A percentile compares a stretch with the other conserved stretches of the same genome.
phyloP scores from a whole-genome alignment of 2,797 vertebrate genomes.

The Liparis tanakae region DNA sequence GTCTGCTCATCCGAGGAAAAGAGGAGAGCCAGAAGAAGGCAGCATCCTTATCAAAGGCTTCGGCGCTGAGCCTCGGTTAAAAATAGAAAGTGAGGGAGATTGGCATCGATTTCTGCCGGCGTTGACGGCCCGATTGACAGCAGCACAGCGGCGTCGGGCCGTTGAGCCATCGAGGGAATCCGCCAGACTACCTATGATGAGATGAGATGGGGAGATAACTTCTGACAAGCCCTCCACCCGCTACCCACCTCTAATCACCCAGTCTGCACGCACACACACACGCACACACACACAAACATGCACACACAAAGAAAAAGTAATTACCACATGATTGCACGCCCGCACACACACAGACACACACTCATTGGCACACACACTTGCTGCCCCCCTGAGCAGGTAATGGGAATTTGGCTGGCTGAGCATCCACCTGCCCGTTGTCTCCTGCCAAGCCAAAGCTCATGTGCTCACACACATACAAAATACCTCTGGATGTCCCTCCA shows the following conservation, averaged over 20 bases:
- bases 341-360: conserved; percentile 21
- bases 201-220: conserved; percentile 83
- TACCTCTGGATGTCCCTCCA: conserved; percentile 71
- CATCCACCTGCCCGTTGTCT: conserved; percentile 78
- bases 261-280: conserved; percentile 46
- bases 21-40: conserved; percentile 65
- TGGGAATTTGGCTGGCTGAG: conserved; percentile 80
- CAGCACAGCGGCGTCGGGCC: conserved; percentile 64
- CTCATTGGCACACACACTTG: conserved; percentile 44
- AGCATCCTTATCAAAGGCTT: conserved; percentile 79
- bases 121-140: conserved; percentile 81
- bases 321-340: conserved; percentile 65
- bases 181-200: conserved; percentile 80
- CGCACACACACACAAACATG: conserved; percentile 25
- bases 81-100: conserved; percentile 81
- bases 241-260: conserved; percentile 77
- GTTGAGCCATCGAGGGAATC: conserved; percentile 82
- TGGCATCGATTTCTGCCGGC: conserved; percentile 83
- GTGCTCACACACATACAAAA: conserved; percentile 75
- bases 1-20: conserved; percentile 63
- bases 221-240: conserved; percentile 79
- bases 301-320: conserved; percentile 74
- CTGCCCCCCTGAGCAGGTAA: conserved; percentile 74
- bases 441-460: conserved; percentile 78
- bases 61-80: conserved; percentile 73